A percentile compares a stretch with the other conserved stretches of the same genome.
Evolutionary conservation across 2,797 vertebrate genomes (phyloP).

Genomic region (Sorex maritimensis): DNA sequence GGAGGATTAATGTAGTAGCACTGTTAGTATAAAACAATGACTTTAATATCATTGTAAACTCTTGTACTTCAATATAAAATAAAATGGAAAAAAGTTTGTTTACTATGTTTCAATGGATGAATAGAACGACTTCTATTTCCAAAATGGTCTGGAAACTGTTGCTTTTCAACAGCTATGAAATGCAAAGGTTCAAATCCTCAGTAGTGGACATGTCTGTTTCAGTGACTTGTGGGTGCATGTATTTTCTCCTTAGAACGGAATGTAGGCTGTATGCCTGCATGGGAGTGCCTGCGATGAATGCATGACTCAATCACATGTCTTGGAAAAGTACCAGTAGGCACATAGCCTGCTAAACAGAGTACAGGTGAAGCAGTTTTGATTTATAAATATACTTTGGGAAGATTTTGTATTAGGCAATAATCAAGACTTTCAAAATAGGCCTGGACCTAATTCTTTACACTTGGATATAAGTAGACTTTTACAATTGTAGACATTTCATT

Average conservation of each 20-base stretch:
- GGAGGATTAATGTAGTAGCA: too few relatives aligned
- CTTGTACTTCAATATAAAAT: too few relatives aligned
- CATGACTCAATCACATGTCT: conserved; percentile 62
- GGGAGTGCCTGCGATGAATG: conserved; percentile 63
- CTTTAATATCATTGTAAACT: too few relatives aligned
- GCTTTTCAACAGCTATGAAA: background rate
- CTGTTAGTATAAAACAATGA: too few relatives aligned
- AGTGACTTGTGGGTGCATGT: conserved; percentile 69
- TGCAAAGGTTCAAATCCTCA: conserved; percentile 20
- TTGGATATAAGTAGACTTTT: conserved; percentile 46
- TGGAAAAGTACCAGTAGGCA: conserved; percentile 67
- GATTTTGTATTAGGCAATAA: conserved; percentile 43
- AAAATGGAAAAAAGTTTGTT: background rate
- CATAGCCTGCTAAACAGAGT: background rate
- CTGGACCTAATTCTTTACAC: conserved; percentile 45
- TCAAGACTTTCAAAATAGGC: conserved; percentile 1
- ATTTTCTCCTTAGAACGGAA: conserved; percentile 56
- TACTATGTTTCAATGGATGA: conserved; percentile 25
- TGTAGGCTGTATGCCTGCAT: conserved; percentile 50
- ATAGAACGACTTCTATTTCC: background rate
- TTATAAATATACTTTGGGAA: conserved; percentile 24
- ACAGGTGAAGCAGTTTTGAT: conserved; percentile 72
- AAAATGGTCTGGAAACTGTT: background rate
- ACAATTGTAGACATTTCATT: conserved; percentile 12
- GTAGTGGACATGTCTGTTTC: conserved; percentile 26